phyloP scores from a whole-genome alignment of 2,113 vertebrate genomes.

The Mirounga angustirostris region DNA sequence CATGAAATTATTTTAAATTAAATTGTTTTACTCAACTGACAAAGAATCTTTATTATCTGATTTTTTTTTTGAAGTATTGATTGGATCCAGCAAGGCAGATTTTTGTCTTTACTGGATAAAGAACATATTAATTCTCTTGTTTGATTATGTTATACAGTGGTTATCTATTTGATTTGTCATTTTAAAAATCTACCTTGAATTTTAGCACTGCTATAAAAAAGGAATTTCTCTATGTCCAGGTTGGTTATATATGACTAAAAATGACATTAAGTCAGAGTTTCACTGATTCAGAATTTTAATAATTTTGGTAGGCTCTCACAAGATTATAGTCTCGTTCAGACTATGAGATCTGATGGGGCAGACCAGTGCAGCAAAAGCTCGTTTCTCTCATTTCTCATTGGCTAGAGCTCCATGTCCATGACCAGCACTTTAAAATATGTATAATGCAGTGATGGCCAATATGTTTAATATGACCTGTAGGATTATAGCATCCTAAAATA shows the following conservation, averaged over 20 bases:
- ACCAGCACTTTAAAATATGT: background rate
- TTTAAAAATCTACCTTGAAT: background rate
- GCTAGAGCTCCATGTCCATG: background rate
- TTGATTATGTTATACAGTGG: background rate
- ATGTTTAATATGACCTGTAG: background rate
- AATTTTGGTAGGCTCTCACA: background rate
- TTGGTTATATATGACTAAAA: background rate
- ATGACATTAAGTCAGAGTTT: background rate
- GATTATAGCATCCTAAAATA: background rate
- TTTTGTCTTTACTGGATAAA: conserved; percentile 20
- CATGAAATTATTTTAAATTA: background rate
- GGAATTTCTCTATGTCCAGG: background rate
- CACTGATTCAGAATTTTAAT: background rate
- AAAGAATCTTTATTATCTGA: background rate
- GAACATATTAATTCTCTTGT: background rate
- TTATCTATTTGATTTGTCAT: background rate
- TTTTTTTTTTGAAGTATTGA: background rate
- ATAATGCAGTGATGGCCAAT: background rate
- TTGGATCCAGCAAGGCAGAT: background rate
- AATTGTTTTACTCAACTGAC: background rate
- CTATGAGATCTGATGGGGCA: background rate
- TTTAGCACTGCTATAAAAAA: background rate
- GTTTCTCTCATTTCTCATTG: background rate
- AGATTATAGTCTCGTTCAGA: background rate
- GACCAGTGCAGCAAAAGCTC: background rate